phyloP scores from a whole-genome alignment of 2,888 invertebrate species.

The Thecophora atra region DNA sequence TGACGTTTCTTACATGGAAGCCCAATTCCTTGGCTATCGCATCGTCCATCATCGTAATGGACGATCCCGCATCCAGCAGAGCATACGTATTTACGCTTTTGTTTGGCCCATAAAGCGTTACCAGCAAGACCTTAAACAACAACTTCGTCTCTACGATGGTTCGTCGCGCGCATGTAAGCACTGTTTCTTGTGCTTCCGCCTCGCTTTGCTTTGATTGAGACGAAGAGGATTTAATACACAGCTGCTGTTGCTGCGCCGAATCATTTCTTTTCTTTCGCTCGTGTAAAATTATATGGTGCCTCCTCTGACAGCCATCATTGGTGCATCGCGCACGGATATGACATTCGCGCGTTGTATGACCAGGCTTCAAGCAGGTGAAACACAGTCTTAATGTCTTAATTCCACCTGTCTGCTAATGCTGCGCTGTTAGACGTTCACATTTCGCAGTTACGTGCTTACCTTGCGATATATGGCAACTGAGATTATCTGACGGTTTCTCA shows the following conservation, averaged over 20 bases:
- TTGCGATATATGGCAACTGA: too few relatives aligned
- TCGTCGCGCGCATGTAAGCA: neutral
- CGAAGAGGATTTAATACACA: too few relatives aligned
- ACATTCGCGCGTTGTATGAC: constrained; percentile 41
- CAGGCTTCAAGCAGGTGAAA: too few relatives aligned
- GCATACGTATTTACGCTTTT: constrained; percentile 33
- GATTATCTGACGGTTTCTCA: too few relatives aligned
- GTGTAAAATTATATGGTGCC: too few relatives aligned
- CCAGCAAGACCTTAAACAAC: constrained; percentile 16
- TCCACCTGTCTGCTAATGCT: too few relatives aligned
- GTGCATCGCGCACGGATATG: constrained; percentile 24
- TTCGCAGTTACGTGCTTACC: too few relatives aligned
- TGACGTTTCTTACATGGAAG: neutral
- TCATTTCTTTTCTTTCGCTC: too few relatives aligned
- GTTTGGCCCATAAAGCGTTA: constrained; percentile 30
- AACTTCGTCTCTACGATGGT: neutral
- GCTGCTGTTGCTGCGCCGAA: too few relatives aligned
- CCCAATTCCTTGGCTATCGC: neutral
- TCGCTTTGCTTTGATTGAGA: neutral
- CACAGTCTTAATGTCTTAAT: constrained; percentile 30
- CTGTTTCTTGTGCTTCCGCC: neutral
- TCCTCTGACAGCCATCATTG: constrained; percentile 30
- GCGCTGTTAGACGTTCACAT: too few relatives aligned
- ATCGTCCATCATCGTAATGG: constrained; percentile 20
- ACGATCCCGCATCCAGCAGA: constrained; percentile 34